Evolutionary conservation across 1,140 invertebrate species (phyloP).

Genomic region (Drosophila novamexicana): DNA sequence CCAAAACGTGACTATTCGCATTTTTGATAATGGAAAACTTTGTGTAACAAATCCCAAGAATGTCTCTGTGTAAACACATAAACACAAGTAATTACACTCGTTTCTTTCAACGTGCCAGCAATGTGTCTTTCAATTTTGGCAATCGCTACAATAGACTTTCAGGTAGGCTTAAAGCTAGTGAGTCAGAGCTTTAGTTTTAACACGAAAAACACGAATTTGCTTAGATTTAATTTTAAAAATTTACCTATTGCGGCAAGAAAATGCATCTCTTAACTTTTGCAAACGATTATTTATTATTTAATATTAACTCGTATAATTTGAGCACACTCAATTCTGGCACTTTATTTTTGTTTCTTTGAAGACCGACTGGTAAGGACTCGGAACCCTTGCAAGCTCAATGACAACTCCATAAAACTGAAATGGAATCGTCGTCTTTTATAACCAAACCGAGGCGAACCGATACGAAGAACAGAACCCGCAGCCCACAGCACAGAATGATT

Average conservation of each 20-base stretch:
- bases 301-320: background rate
- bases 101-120: background rate
- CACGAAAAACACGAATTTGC: background rate
- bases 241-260: slow-evolving; percentile 27
- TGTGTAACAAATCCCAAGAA: slow-evolving; percentile 32
- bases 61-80: slow-evolving; percentile 10
- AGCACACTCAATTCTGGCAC: slow-evolving; percentile 3
- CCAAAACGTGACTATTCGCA: slow-evolving; percentile 34
- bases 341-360: slow-evolving; percentile 5
- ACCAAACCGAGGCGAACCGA: slow-evolving; percentile 44
- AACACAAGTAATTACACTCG: slow-evolving; percentile 11
- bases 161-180: background rate
- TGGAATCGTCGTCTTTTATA: slow-evolving; percentile 69
- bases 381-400: slow-evolving; percentile 55
- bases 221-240: background rate
- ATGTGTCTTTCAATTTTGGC: background rate
- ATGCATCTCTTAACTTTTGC: slow-evolving; percentile 12
- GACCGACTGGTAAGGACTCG: slow-evolving; percentile 55
- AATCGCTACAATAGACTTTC: background rate
- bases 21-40: slow-evolving; percentile 24
- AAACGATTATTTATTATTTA: background rate
- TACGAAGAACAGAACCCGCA: slow-evolving; percentile 72
- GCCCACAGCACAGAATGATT: slow-evolving; percentile 76
- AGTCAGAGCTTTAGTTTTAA: background rate
- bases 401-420: slow-evolving; percentile 65